A percentile compares a stretch with the other conserved stretches of the same genome.
These are phyloP conservation scores for Temnothorax unifasciatus DNA, from an alignment of 2,888 invertebrate species.

Conservation along the genomic window DNA sequence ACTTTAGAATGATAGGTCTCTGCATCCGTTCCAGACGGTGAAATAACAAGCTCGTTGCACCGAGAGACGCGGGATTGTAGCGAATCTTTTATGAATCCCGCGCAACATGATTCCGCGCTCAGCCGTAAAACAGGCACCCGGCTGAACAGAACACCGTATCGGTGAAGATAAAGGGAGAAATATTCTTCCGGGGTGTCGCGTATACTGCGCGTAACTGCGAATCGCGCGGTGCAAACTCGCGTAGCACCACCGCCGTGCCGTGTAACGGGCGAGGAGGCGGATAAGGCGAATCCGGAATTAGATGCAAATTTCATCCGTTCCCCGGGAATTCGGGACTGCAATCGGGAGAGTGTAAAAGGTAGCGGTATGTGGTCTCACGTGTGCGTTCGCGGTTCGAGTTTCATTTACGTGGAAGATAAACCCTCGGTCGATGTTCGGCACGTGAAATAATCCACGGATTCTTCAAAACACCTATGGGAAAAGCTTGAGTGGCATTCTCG, in stretches of 20 bases:
- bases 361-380: neutral
- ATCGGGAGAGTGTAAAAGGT: slow-evolving; percentile 14
- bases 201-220: neutral
- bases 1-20: neutral
- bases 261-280: slow-evolving; percentile 23
- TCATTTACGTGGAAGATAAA: slow-evolving; percentile 22
- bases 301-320: slow-evolving; percentile 50
- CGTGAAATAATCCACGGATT: neutral
- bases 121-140: slow-evolving; percentile 19
- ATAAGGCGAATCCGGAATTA: slow-evolving; percentile 44
- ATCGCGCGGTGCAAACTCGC: slow-evolving; percentile 9
- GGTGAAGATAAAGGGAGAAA: slow-evolving; percentile 28
- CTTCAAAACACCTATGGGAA: neutral
- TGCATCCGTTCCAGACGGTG: neutral
- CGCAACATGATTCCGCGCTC: slow-evolving; percentile 32
- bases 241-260: slow-evolving; percentile 7
- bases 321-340: slow-evolving; percentile 22
- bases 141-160: slow-evolving; percentile 8
- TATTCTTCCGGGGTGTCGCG: neutral
- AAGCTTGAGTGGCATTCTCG: neutral
- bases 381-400: neutral
- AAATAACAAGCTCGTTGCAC: slow-evolving; percentile 2
- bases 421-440: neutral
- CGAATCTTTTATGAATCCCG: slow-evolving; percentile 37
- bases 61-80: neutral